A percentile compares a stretch with the other conserved stretches of the same genome.
Evolutionary conservation across 1,140 invertebrate species (phyloP).

Genomic region (Drosophila bocqueti): DNA sequence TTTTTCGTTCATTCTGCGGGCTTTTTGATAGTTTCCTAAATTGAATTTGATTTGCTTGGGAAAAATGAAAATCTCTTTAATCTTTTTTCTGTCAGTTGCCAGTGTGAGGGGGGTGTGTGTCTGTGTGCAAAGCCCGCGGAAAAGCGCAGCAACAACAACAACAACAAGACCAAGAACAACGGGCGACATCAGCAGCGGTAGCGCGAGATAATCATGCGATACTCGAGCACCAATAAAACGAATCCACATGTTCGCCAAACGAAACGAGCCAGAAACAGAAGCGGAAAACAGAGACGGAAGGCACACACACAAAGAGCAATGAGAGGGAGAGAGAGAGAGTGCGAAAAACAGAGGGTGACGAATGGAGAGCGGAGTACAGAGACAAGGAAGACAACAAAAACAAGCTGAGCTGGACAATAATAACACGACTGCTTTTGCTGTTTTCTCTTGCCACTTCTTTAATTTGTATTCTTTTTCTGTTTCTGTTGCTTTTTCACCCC

Average conservation of each 20-base stretch:
- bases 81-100: neutral
- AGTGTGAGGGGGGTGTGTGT: neutral
- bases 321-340: neutral
- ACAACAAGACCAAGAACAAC: slow-evolving; percentile 9
- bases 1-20: slow-evolving; percentile 11
- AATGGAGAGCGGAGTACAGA: neutral
- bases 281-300: slow-evolving; percentile 34
- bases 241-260: slow-evolving; percentile 72
- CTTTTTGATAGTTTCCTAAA: slow-evolving; percentile 24
- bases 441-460: slow-evolving; percentile 6
- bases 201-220: slow-evolving; percentile 77
- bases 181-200: slow-evolving; percentile 40
- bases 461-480: neutral
- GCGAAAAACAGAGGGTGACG: neutral
- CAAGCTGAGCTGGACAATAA: slow-evolving; percentile 41
- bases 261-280: slow-evolving; percentile 39
- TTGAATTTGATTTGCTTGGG: slow-evolving; percentile 37
- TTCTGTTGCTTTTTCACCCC: slow-evolving; percentile 5
- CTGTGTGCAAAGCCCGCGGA: slow-evolving; percentile 41
- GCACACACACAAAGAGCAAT: neutral
- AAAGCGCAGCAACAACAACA: slow-evolving; percentile 64
- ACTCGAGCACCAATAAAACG: slow-evolving; percentile 79
- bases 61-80: slow-evolving; percentile 28
- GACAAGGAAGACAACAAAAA: slow-evolving; percentile 43
- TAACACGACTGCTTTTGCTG: slow-evolving; percentile 20